Base-by-base conservation (phyloP, 1,140 invertebrate genomes). In the Teleogryllus occipitalis region DNA sequence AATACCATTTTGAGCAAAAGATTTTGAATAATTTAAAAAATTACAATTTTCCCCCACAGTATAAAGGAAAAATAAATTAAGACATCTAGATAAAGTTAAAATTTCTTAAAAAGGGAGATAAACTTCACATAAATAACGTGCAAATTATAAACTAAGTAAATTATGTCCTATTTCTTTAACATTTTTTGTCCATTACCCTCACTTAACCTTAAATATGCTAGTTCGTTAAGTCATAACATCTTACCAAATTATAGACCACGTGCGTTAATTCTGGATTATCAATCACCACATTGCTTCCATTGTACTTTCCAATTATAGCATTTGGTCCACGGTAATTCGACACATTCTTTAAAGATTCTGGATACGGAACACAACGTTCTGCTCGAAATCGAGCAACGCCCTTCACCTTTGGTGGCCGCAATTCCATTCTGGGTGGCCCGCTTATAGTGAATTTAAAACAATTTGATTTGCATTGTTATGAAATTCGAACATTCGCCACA, bases 261-360 rank as follows among this genome's bases (percentile, higher is more conserved):
- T 86, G 85, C 83, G 93, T 91, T 83, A 91, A 89, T 74, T 89
- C 86, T 14, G 85, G 82, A 81, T 92, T 87, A 21, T 84, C 86
- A 74, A 94, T 87, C 81, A 91, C 90, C 6, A 93, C 90, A 81
- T 88, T 89, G 80, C 90, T 85, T 3, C 91, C 90, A 84, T 91
- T 92, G 79, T 90, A 91, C 82, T 89, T 85, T 21, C 90, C 91
- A 77, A 88, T 89, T 83, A 90, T 91, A 18, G 86, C 81, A 77
- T 84, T 85, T 83, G 87, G 85, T 78, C 87, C 83, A 75, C 87
- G 82, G 76, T 88, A 86, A 81, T 86, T 85, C 81, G 87, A 85
- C 54, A 85, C 83, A 82, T 84, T 85, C 2, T 74, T 27, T 21
- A 74, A 72, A 39, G 21, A 39, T 78, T 7, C 81, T 79, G 80